These are phyloP conservation scores for Calameuta idolon DNA, from an alignment of 2,888 invertebrate species.

Conservation along the genomic window DNA sequence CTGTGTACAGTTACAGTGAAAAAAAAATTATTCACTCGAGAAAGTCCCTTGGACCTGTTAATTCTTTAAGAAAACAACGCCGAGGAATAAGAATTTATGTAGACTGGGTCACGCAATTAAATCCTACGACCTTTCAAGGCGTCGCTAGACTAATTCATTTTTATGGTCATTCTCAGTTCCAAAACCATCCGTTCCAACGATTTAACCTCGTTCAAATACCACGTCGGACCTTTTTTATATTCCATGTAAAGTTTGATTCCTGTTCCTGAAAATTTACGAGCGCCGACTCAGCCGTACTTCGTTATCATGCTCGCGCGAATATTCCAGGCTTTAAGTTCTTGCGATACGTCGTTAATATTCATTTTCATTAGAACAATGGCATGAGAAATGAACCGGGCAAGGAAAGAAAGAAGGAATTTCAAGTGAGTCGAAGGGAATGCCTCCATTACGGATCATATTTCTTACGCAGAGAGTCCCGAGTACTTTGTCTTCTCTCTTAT, in stretches of 20 bases:
- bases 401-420: constrained; percentile 17
- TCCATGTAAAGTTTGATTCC: background rate
- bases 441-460: background rate
- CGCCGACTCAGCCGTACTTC: background rate
- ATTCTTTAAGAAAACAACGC: background rate
- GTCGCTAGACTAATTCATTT: background rate
- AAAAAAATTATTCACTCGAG: background rate
- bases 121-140: background rate
- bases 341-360: background rate
- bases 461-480: background rate
- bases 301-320: background rate
- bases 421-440: constrained; percentile 23
- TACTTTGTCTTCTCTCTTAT: background rate
- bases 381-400: constrained; percentile 22
- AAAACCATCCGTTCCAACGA: background rate
- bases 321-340: background rate
- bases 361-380: constrained; percentile 1
- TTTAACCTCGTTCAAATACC: background rate
- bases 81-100: background rate
- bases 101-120: background rate
- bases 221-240: background rate
- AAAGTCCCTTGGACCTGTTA: background rate
- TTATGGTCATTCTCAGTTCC: background rate
- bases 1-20: background rate
- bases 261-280: background rate